Base-by-base conservation (phyloP, 2,888 invertebrate genomes). In the Portevinia maculata region DNA sequence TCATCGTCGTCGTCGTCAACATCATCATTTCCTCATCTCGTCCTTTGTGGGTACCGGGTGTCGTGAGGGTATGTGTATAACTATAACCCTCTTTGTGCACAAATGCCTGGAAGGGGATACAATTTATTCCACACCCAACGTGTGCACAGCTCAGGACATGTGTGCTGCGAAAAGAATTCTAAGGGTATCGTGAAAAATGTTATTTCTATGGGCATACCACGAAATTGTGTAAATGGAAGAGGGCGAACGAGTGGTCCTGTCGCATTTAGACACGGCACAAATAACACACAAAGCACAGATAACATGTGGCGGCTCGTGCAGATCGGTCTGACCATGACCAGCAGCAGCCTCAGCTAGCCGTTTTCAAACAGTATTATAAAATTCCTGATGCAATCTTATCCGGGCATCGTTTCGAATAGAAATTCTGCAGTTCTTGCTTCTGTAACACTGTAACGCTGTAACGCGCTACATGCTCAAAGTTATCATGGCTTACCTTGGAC, bases 401-500 rank as follows among this genome's bases (percentile, higher is more conserved):
- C 55, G 17, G 52, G 64, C 34, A 71, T 75, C 70, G 52, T 76
- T 76, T 64, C 48, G 65, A 70, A 76, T 70, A 76, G 39, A 55
- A 79, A 76, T 60, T 48, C 79, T 34, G 74, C 62, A 60, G 62
- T 69, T 69, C 55, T 64, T 57, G 69, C 11, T 67, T 32, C 53
- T 64, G 64, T 64, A 55, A 60, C 57, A 24, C 46, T 34, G 34
- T 34, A 34, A 24, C 24, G 24, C 46, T 67, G 60, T 60, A 62
- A 41, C 24, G 37, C 60, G 69, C 50, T 70, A 50, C 57, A 69
- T 70, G 62, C 50, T 81, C 62, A 59, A 64, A 70, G 81, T 81
- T 76, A 81, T 81, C 81, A 81, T 53, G 60, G 76, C 59, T 76
- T 76, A 76, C 75, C 81, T 81, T 76, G 81, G 81, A 70, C 76